Base-by-base conservation (phyloP, 2,113 vertebrate species). In the Calyptommatus sinebrachiatus region DNA sequence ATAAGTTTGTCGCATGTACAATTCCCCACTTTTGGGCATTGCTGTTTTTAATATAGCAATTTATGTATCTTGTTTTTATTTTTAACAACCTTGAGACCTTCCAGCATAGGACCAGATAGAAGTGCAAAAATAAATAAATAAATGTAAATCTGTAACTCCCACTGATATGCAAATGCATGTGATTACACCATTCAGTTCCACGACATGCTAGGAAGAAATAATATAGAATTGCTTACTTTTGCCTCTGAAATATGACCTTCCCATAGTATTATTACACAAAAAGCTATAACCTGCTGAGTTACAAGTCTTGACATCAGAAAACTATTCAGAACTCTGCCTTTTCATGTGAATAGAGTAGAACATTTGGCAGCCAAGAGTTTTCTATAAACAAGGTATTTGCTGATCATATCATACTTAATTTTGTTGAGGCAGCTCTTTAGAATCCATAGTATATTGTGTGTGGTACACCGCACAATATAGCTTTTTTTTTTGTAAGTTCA, bases 401-500 rank as follows among this genome's bases (percentile, higher is more conserved):
- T 82, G 85, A 75, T 87, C 80, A 48, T 31, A 11, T 57, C 48
- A 80, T 79, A 41, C 72, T 71, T 81, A n/a, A 65, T 22, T 69
- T 31, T 50, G 62, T 2, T 14, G 60, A n/a, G 20, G 61, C 82
- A 0, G 73, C 86, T 82, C 57, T 74, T 79, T 88, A 84, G 80
- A 81, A 86, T 85, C 85, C 87, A 83, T 80, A 87, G 82, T 86
- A 90, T 89, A 88, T 87, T 91, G 89, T 89, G 85, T 90, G 86
- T 78, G 73, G 69, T 81, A 76, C 84, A 90, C 86, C 88, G 85
- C 75, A 66, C 85, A 90, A 88, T 87, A 90, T 91, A 90, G 91
- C 92, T 91, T 88, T 87, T 83, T 87, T 83, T 88, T 89, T 89
- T 78, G 71, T 83, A 87, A 89, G 88, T 92, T 92, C 90, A 93